Base-by-base conservation (phyloP, 1,140 invertebrate genomes). In the Meloidogyne floridensis region DNA sequence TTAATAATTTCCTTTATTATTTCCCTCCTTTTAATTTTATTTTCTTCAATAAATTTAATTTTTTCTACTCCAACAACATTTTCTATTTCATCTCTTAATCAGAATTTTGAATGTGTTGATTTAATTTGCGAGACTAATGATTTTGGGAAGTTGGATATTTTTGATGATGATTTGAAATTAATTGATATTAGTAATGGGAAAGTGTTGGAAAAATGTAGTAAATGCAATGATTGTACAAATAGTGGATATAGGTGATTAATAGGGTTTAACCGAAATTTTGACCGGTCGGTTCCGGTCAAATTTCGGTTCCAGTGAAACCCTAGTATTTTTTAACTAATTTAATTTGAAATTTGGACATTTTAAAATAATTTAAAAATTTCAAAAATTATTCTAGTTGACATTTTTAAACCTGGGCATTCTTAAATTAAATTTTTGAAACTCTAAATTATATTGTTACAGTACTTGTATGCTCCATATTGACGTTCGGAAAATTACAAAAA, bases 171-270 rank as follows among this genome's bases (percentile, higher is more conserved):
- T n/a, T n/a, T n/a, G n/a, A 15, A 65, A 65, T 59, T 59, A 59
- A 65, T n/a, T 0, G 59, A 65, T 7, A 65, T 11, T 13, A 65
- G n/a, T 65, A 59, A 54, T 65, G 75, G 75, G 13, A 9, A 77
- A 20, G 18, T 56, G 15, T 32, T 32, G 15, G 53, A 43, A 15
- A 32, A 77, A 65, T 77, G 75, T 43, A 56, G n/a, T n/a, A 32
- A 18, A 56, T 77, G 75, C 18, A n/a, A 3, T 51, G 47, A 77
- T 15, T 77, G 75, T 56, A 77, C 75, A 10, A 43, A 53, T 18
- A 77, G 32, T 47, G 75, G 75, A 5, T 77, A 20, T 43, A 77
- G 75, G 75, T 77, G 43, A 5, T 47, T 47, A 5, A 75, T 20
- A 20, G 20, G 20, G 20, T 20, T 20, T 20, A 20, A 20, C 20